Conservation (phyloP, 2,888 invertebrate genomes). For the Mesopsocus fuscifrons region DNA sequence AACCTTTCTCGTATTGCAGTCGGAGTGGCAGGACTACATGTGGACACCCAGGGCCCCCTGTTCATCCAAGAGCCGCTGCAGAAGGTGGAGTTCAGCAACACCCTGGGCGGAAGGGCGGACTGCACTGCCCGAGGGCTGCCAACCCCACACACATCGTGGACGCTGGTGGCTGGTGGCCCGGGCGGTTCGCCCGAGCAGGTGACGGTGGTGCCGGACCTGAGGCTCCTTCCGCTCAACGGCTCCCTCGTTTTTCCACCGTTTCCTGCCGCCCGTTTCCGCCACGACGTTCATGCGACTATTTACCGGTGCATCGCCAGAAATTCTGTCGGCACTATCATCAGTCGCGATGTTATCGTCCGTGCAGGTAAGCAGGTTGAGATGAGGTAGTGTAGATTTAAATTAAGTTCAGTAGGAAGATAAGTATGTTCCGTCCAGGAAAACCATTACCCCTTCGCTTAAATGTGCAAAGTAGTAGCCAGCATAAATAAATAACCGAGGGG, state of each 20-base stretch:
- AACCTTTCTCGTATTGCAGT: no score
- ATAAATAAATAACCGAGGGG: no score
- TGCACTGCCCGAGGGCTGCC: constrained; percentile 50
- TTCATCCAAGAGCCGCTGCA: constrained; percentile 51
- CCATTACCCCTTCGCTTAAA: no score
- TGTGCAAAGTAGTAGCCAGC: constrained; percentile 3
- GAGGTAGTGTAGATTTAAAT: no score
- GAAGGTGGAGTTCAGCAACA: constrained; percentile 57
- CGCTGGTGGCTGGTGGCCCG: constrained; percentile 37
- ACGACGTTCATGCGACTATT: constrained; percentile 66
- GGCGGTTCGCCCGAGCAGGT: constrained; percentile 30
- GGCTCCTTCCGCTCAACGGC: constrained; percentile 60
- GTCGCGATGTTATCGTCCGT: constrained; percentile 69
- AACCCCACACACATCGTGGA: constrained; percentile 37
- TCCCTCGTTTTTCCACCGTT: constrained; percentile 75
- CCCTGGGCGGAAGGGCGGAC: constrained; percentile 47
- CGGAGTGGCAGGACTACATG: constrained; percentile 28
- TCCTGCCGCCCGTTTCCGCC: constrained; percentile 55
- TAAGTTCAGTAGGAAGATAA: no score
- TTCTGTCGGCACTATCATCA: constrained; percentile 55
- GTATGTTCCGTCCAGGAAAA: no score
- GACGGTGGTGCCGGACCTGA: constrained; percentile 36
- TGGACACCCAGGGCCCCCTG: constrained; percentile 48
- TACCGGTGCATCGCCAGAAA: constrained; percentile 57
- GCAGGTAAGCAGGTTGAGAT: constrained; percentile 47